Percentiles rank a stretch among this genome's conserved stretches.
Evolutionary conservation across 2,888 invertebrate species (phyloP).

Genomic region (Pristionchus japonicus): DNA sequence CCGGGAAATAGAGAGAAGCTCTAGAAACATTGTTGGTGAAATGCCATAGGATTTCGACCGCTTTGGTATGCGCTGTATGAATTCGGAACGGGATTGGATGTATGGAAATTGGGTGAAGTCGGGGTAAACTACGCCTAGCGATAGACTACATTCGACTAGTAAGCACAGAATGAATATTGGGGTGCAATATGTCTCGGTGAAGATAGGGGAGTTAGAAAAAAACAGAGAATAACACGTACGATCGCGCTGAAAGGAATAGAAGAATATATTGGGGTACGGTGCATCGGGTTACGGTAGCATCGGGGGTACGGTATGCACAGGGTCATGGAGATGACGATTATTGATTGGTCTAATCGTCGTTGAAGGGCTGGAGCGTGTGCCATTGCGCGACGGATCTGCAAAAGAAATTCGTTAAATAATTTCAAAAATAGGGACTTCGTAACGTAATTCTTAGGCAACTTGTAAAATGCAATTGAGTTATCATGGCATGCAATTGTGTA

Average conservation of each 20-base stretch:
- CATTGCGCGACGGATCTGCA: constrained; percentile 95
- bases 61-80: constrained; percentile 30
- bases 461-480: too few relatives aligned
- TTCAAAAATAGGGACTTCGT: too few relatives aligned
- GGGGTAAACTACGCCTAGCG: not conserved
- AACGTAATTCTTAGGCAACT: too few relatives aligned
- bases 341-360: constrained; percentile 78
- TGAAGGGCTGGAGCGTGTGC: constrained; percentile 98
- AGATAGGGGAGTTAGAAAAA: not conserved
- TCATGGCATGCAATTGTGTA: too few relatives aligned
- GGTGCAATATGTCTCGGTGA: constrained; percentile 13
- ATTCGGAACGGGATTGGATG: not conserved
- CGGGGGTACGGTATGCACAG: not conserved
- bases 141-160: not conserved
- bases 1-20: not conserved
- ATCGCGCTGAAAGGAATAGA: not conserved
- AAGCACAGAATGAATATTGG: not conserved
- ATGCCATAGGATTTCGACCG: constrained; percentile 13
- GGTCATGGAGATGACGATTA: not conserved
- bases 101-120: not conserved
- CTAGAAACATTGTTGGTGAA: not conserved
- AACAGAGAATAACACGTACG: not conserved
- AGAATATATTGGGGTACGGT: too few relatives aligned
- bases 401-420: not conserved
- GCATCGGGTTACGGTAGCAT: not conserved